These are phyloP conservation scores for Craseonycteris thonglongyai DNA, from an alignment of 2,113 vertebrate species.

Conservation along the genomic window DNA sequence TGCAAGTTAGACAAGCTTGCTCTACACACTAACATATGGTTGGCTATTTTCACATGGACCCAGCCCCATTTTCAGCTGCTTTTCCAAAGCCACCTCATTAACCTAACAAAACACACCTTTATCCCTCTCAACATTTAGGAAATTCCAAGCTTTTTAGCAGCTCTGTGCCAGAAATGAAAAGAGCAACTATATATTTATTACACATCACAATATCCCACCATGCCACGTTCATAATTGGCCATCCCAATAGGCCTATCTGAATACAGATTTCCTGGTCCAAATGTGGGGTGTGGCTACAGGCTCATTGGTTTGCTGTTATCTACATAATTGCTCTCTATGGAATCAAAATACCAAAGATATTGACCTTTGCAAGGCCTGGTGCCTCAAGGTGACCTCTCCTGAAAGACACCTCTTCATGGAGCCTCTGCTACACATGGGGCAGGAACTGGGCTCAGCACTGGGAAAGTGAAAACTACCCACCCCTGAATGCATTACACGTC, in stretches of 20 bases:
- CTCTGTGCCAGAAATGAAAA: neutral
- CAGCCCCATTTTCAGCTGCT: neutral
- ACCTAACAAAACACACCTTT: neutral
- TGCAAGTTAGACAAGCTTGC: too few species aligned
- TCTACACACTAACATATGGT: neutral
- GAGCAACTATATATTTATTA: neutral
- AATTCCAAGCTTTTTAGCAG: neutral
- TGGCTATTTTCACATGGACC: neutral
- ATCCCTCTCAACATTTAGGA: neutral
- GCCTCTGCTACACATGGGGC: neutral
- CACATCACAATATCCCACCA: neutral
- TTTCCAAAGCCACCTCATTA: neutral
- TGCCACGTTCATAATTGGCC: neutral
- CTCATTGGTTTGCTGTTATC: neutral
- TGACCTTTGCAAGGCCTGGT: neutral
- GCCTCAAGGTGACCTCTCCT: neutral
- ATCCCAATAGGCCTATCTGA: neutral
- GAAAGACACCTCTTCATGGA: neutral
- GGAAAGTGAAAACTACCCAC: neutral
- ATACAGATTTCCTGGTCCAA: neutral
- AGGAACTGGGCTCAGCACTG: neutral
- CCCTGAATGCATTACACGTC: neutral
- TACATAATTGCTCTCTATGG: neutral
- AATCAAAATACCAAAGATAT: slow-evolving; percentile 1
- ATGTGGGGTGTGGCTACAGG: neutral